A percentile compares a stretch with the other conserved stretches of the same genome.
Conservation (phyloP, 1,140 invertebrate species). For the Drosophila ogumai region DNA sequence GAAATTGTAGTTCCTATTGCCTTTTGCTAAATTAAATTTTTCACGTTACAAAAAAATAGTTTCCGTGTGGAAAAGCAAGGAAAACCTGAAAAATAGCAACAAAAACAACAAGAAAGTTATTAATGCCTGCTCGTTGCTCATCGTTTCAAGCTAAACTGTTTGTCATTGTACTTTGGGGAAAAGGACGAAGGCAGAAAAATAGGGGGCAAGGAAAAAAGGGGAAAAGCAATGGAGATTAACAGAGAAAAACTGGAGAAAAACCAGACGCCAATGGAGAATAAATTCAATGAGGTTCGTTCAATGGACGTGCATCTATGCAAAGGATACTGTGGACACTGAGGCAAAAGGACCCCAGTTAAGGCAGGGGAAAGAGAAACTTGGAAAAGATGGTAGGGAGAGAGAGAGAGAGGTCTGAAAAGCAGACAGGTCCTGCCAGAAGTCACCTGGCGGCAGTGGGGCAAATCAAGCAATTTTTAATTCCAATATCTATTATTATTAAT, state of each 20-base stretch:
- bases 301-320: conserved; percentile 24
- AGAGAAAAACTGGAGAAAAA: not conserved
- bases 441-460: conserved; percentile 1
- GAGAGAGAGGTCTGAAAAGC: not conserved
- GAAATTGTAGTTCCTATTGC: not conserved
- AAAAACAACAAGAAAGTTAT: conserved; percentile 18
- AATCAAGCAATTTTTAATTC: not conserved
- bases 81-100: not conserved
- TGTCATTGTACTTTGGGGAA: conserved; percentile 14
- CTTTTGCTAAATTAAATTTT: not conserved
- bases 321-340: not conserved
- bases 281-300: conserved; percentile 37
- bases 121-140: conserved; percentile 41
- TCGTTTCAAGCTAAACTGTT: conserved; percentile 40
- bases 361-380: not conserved
- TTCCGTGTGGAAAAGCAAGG: not conserved
- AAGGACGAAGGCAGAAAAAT: not conserved
- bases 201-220: too few species aligned
- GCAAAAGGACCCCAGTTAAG: not conserved
- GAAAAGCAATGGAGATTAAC: conserved; percentile 12
- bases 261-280: conserved; percentile 26
- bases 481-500: not conserved
- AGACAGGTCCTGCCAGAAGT: conserved; percentile 9
- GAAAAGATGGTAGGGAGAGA: not conserved
- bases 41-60: not conserved